phyloP scores from a whole-genome alignment of 2,113 vertebrate genomes.

The Perognathus longimembris region DNA sequence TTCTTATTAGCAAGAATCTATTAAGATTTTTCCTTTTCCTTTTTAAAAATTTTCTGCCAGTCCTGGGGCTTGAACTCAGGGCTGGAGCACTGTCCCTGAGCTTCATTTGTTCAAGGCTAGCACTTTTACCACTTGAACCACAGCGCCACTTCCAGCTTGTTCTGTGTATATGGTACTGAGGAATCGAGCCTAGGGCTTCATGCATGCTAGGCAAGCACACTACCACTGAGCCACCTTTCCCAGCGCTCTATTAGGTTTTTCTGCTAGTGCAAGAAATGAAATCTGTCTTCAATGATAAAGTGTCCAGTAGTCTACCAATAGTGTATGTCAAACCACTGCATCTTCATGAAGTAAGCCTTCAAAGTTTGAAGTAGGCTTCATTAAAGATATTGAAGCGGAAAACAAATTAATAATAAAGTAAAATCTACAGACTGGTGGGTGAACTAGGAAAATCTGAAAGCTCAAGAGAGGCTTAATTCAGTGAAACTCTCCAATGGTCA shows the following conservation, averaged over 20 bases:
- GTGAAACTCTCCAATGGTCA: conserved; percentile 56
- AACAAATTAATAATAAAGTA: conserved; percentile 38
- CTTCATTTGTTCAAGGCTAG: too few species aligned
- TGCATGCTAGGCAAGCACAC: too few species aligned
- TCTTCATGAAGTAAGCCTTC: conserved; percentile 43
- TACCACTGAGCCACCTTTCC: too few species aligned
- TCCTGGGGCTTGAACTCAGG: too few species aligned
- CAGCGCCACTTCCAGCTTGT: too few species aligned
- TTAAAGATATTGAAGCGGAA: background rate
- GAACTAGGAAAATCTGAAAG: conserved; percentile 44
- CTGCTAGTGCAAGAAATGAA: conserved; percentile 22
- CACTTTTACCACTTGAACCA: too few species aligned
- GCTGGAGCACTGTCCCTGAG: too few species aligned
- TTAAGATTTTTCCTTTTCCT: too few species aligned
- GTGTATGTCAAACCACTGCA: background rate
- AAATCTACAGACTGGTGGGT: conserved; percentile 27
- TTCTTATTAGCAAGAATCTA: conserved; percentile 54
- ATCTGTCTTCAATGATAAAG: background rate
- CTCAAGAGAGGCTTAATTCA: conserved; percentile 51
- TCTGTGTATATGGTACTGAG: too few species aligned
- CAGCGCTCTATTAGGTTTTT: background rate
- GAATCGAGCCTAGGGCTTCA: too few species aligned
- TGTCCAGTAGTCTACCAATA: background rate
- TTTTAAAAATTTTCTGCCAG: too few species aligned
- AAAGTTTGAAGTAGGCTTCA: background rate